Evolutionary conservation across 2,113 vertebrate genomes (phyloP).

Genomic region (Lepus americanus): DNA sequence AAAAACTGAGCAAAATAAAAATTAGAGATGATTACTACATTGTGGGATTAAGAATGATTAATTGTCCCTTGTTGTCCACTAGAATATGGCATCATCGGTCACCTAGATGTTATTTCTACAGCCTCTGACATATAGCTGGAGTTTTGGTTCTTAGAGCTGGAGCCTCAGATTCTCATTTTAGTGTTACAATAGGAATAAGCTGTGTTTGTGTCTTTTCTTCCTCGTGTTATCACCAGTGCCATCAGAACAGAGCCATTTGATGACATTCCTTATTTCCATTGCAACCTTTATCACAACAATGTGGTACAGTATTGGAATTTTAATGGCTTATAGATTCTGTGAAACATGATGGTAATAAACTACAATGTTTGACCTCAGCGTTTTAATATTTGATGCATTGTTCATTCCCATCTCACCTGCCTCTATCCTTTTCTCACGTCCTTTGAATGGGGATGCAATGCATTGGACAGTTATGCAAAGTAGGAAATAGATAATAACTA

Average conservation of each 20-base stretch:
- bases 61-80: not conserved
- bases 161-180: constrained; percentile 61
- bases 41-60: constrained; percentile 32
- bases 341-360: constrained; percentile 84
- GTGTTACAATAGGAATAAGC: not conserved
- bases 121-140: not conserved
- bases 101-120: constrained; percentile 51
- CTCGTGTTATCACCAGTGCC: constrained; percentile 66
- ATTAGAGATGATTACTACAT: not conserved
- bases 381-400: constrained; percentile 81
- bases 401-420: not conserved
- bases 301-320: constrained; percentile 81
- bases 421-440: constrained; percentile 20
- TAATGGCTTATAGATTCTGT: constrained; percentile 83
- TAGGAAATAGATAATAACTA: constrained; percentile 61
- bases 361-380: constrained; percentile 81
- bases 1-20: not conserved
- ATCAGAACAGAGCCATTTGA: constrained; percentile 80
- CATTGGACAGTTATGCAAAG: constrained; percentile 60
- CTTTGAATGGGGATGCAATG: constrained; percentile 50
- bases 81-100: constrained; percentile 30
- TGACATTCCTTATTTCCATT: constrained; percentile 76
- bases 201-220: constrained; percentile 73
- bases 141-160: constrained; percentile 5
- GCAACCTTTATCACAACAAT: constrained; percentile 84